phyloP scores from a whole-genome alignment of 2,797 vertebrate species.

The Rhodeus uyekii region DNA sequence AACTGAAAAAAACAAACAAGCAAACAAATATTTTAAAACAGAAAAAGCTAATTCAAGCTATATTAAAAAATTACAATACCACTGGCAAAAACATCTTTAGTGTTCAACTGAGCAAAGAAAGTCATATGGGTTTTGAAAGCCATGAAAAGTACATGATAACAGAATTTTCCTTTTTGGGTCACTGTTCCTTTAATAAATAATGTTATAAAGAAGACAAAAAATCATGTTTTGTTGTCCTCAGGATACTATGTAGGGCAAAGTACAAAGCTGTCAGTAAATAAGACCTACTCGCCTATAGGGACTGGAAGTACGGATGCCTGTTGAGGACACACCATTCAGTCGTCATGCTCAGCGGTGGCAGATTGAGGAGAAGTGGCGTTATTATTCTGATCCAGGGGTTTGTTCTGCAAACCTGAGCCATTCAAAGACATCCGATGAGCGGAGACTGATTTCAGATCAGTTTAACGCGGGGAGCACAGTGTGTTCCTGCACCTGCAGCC shows the following conservation, averaged over 20 bases:
- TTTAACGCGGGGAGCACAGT: constrained; percentile 17
- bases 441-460: too few species aligned
- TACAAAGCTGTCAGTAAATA: constrained; percentile 5
- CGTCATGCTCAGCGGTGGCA: not conserved
- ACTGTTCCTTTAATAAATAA: not conserved
- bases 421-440: too few species aligned
- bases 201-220: not conserved
- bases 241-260: constrained; percentile 7
- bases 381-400: not conserved
- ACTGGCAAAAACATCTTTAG: not conserved
- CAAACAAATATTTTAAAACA: not conserved
- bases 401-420: not conserved
- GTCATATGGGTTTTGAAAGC: not conserved
- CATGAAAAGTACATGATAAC: not conserved
- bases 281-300: not conserved
- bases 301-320: not conserved
- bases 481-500: constrained; percentile 45
- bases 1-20: not conserved
- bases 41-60: not conserved
- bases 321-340: constrained; percentile 6
- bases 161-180: not conserved
- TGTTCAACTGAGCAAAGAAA: not conserved
- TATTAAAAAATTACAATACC: not conserved
- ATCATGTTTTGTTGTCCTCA: not conserved
- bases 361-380: not conserved